These are phyloP conservation scores for Epizoanthus fatuus DNA, from an alignment of 92 coral and sea anemone genomes.

Conservation along the genomic window DNA sequence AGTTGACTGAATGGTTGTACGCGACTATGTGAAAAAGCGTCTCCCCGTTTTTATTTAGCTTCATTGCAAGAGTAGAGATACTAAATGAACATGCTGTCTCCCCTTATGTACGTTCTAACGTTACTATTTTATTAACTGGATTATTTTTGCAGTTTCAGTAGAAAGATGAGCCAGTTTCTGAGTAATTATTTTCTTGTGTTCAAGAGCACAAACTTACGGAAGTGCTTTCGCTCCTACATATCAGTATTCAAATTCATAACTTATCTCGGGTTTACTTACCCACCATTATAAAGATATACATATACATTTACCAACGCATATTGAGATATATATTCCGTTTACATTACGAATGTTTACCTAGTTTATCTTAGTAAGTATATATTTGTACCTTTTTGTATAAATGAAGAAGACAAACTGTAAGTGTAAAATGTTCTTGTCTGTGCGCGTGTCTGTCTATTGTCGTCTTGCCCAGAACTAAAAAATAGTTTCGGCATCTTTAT, in stretches of 20 bases:
- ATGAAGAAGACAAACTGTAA: neutral
- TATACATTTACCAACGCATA: neutral
- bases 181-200: neutral
- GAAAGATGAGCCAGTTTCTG: neutral
- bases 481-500: neutral
- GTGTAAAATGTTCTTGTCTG: neutral
- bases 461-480: neutral
- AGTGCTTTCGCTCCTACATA: neutral
- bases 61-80: no score
- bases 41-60: no score
- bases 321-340: constrained; percentile 2
- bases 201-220: neutral
- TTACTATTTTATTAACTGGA: no score
- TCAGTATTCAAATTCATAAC: neutral
- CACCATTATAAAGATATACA: neutral
- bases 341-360: neutral
- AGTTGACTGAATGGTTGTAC: no score
- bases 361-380: neutral
- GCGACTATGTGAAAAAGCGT: no score
- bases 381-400: constrained; percentile 13
- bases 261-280: neutral
- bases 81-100: no score
- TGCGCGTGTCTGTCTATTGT: no score
- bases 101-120: no score
- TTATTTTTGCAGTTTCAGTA: neutral